Base-by-base conservation (phyloP, 2,888 invertebrate species). In the Campoletis raptor region DNA sequence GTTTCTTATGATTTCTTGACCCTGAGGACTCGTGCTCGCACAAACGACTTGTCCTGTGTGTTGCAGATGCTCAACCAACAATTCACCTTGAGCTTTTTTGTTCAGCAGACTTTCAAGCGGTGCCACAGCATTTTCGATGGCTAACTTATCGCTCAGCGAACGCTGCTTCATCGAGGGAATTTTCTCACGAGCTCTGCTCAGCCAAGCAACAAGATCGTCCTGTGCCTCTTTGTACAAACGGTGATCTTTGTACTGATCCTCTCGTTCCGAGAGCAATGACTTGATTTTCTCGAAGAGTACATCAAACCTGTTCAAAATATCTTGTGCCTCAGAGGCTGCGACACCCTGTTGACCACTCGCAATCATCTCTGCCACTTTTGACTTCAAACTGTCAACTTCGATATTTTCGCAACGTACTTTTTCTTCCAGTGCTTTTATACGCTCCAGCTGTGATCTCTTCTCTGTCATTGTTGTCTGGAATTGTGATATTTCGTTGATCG, bases 11-110 rank as follows among this genome's bases (percentile, higher is more conserved):
- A 96, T 95, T 88, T 96, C 96, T 93, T 98, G 97, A 1, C 98
- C 98, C 87, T 96, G 96, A 0, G 96, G 95, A 77, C 97, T 98
- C 0, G 98, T 98, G 90, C 97, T 97, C 0, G 98, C 97, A 83
- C 98, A 95, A 2, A 98, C 97, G 8, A 98, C 98, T 94, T 98
- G 97, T 7, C 98, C 98, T 18, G 98, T 97, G 90, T 98, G 98
- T 88, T 97, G 97, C 70, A 98, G 95, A 93, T 98, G 97, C 93
- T 98, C 98, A 9, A 98, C 95, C 74, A 98, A 94, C 0, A 98
- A 95, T 93, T 98, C 98, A 5, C 98, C 98, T 95, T 98, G 98
- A 8, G 98, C 98, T 94, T 98, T 97, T 92, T 98, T 98, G 91
- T 98, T 98, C 42, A 98, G 95, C 48, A 98, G 94, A 79, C 97